Base-by-base conservation (phyloP, 2,113 vertebrate species). In the Ammodytes marinus region DNA sequence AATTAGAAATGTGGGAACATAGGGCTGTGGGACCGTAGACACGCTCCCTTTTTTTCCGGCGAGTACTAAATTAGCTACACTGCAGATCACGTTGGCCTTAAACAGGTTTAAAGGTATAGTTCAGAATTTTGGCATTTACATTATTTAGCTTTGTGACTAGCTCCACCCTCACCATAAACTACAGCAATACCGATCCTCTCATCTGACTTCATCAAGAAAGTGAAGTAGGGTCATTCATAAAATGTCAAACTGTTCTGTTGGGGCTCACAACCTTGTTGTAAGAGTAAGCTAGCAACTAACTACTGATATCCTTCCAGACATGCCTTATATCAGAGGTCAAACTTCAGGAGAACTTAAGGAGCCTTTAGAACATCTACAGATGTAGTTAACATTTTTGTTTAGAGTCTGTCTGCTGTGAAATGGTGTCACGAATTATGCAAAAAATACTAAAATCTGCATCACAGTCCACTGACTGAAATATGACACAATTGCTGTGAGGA, bases 251-350 rank as follows among this genome's bases (percentile, higher is more conserved):
- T 17, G 6, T 69, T 50, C 4, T 6, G 49, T 46, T 60, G 9
- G 11, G 8, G 49, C 45, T 68, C n/a, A 60, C 27, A 76, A 27
- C 63, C 54, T 47, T 37, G 42, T 40, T 43, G 61, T 71, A 68
- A 50, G 42, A 58, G 54, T 60, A 50, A 64, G 9, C 42, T 67
- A 39, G 58, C 5, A 43, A 55, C 43, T 53, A 79, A 57, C 47
- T 80, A 69, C 81, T 86, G 79, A 85, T 58, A 27, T 68, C 13
- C 60, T 73, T 45, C 49, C 59, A 66, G 77, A 86, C 89, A 70
- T 84, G 82, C 79, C 78, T 91, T 73, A 58, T 55, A 50, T 88
- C 79, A 82, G 74, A 88, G 86, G 86, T 88, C 72, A 87, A 87
- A 86, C 19, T 7, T 74, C 72, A 79, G 42, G 39, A 79, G 59